These are phyloP conservation scores for Drosophila phalerata DNA, from an alignment of 2,888 invertebrate genomes.

Conservation along the genomic window DNA sequence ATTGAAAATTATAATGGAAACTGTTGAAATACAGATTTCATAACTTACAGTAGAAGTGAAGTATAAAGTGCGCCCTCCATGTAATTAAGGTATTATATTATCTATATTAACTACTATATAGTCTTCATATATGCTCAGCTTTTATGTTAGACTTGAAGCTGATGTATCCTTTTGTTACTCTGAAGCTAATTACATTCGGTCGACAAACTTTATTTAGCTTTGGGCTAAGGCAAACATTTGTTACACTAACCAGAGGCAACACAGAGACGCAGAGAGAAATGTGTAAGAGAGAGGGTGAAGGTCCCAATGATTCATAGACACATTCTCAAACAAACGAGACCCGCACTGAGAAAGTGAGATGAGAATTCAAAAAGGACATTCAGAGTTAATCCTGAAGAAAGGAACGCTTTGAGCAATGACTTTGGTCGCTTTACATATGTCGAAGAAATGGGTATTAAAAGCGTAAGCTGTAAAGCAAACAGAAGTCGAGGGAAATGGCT, in stretches of 20 bases:
- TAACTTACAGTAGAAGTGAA: not conserved
- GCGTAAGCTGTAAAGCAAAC: slow-evolving; percentile 64
- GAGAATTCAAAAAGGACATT: slow-evolving; percentile 60
- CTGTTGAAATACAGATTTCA: too few relatives aligned
- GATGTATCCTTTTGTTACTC: slow-evolving; percentile 22
- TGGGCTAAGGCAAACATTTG: slow-evolving; percentile 43
- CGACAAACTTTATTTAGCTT: slow-evolving; percentile 31
- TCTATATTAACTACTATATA: slow-evolving; percentile 8
- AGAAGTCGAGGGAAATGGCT: slow-evolving; percentile 14
- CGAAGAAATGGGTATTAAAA: slow-evolving; percentile 52
- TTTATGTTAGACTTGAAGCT: too few relatives aligned
- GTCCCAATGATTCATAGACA: slow-evolving; percentile 34
- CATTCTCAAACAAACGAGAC: slow-evolving; percentile 16
- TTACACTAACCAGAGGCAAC: slow-evolving; percentile 34
- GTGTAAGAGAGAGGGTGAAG: not conserved
- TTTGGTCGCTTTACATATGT: slow-evolving; percentile 56
- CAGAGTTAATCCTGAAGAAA: slow-evolving; percentile 38
- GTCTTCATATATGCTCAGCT: not conserved
- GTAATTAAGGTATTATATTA: not conserved
- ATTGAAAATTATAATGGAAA: too few relatives aligned
- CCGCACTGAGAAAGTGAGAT: slow-evolving; percentile 21
- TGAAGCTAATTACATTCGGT: slow-evolving; percentile 47
- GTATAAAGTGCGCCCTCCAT: too few relatives aligned
- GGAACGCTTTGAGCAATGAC: slow-evolving; percentile 55
- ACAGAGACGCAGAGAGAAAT: not conserved